Base-by-base conservation (phyloP, 2,797 vertebrate species). In the Phoebastria nigripes region DNA sequence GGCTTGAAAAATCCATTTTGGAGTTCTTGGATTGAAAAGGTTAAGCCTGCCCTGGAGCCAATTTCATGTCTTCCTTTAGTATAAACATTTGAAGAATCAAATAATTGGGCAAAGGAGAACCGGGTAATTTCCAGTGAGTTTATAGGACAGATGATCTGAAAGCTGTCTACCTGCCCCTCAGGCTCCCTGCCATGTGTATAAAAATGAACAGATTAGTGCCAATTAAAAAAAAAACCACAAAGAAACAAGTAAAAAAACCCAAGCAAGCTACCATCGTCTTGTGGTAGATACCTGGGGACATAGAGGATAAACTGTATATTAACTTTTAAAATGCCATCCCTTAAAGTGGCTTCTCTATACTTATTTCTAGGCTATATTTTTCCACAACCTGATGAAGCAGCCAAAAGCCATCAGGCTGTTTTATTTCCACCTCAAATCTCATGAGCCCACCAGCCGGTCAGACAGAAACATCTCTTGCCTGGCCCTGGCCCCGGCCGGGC, bases 71-170 rank as follows among this genome's bases (percentile, higher is more conserved):
- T 92, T 89, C 44, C 80, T 87, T 89, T 67, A 92, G 26, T 74
- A 81, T 77, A 73, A 87, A 54, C 74, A 82, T 93, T 89, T 87
- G 59, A 86, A 80, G 73, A 79, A 93, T 82, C 47, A 77, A 93
- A 89, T 90, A 89, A 92, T 74, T 87, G 96, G 90, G 74, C 52
- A 84, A 87, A 90, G 55, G 41, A 95, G 19, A 21, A 87, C 15
- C 0, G 1, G 28, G 76, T 89, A 49, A 87, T 95, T 96, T 95
- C 85, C 78, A 73, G 44, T 63, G 59, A 63, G n/a, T 90, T 96
- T 94, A 89, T 62, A 74, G 83, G 47, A 82, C 62, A 77, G 73
- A 94, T 91, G 58, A 95, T 67, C 63, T 87, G 74, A 72, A 96
- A 92, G 63, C 25, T 0, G 1, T 62, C 52, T 90, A 62, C 47